Conservation (phyloP, 2,113 vertebrate genomes). For the Zosterops japonicus region DNA sequence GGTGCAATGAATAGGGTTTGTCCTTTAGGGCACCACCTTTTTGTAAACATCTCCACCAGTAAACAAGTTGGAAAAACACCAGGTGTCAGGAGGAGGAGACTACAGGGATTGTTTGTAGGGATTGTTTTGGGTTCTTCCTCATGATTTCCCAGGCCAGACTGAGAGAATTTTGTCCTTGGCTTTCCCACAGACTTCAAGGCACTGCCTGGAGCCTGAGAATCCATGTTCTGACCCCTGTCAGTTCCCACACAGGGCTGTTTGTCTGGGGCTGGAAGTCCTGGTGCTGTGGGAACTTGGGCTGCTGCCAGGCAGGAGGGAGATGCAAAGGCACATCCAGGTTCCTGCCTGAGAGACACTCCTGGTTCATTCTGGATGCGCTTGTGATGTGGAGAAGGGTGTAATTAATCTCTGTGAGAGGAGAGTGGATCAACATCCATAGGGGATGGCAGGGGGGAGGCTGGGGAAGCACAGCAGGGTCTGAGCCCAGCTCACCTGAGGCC, state of each 20-base stretch:
- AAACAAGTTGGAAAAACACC: no score
- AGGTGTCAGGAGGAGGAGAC: no score
- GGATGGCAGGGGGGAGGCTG: background rate
- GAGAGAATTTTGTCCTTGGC: no score
- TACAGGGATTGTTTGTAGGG: no score
- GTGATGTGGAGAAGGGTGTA: background rate
- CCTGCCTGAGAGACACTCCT: background rate
- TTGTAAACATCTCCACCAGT: no score
- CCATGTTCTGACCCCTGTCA: no score
- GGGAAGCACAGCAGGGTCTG: background rate
- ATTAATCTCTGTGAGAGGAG: background rate
- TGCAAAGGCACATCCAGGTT: background rate
- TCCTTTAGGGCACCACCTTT: no score
- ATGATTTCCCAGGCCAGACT: no score
- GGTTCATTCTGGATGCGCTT: background rate
- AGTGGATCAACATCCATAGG: background rate
- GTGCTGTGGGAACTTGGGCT: background rate
- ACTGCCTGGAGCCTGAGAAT: no score
- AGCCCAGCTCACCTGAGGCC: background rate
- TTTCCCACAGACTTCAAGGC: no score
- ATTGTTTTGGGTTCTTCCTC: no score
- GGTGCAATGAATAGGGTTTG: no score
- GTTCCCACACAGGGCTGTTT: background rate
- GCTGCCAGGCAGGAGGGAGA: background rate
- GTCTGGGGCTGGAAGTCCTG: background rate